A percentile compares a stretch with the other conserved stretches of the same genome.
Conservation (phyloP, 2,113 vertebrate genomes). For the Craseonycteris thonglongyai region DNA sequence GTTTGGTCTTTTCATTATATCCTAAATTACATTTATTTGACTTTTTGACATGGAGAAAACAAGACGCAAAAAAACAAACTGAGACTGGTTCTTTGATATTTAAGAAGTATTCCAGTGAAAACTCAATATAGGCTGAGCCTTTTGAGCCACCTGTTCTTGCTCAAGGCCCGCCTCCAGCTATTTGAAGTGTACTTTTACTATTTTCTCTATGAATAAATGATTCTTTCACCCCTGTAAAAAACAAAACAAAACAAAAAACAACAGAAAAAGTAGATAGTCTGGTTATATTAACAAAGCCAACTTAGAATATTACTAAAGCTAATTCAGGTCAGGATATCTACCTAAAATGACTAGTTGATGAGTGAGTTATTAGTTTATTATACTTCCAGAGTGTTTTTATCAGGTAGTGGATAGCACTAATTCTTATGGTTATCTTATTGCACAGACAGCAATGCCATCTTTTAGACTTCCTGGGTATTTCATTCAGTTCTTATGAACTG, state of each 20-base stretch:
- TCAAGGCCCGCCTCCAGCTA: no score
- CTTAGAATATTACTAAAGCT: not conserved
- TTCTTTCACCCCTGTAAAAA: no score
- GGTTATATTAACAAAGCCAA: not conserved
- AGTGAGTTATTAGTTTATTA: not conserved
- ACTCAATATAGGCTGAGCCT: no score
- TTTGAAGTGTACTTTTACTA: no score
- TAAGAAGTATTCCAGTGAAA: not conserved
- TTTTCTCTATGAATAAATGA: no score
- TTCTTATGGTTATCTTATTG: not conserved
- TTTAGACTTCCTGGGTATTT: not conserved
- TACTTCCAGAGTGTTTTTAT: not conserved
- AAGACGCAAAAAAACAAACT: slow-evolving; percentile 36
- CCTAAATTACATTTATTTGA: slow-evolving; percentile 64
- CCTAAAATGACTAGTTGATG: not conserved
- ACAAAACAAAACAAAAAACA: no score
- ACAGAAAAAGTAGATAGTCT: no score
- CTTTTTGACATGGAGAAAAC: slow-evolving; percentile 52
- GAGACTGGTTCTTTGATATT: slow-evolving; percentile 15
- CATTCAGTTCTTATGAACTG: not conserved
- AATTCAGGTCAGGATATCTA: not conserved
- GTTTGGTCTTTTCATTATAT: slow-evolving; percentile 65
- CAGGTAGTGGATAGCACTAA: not conserved
- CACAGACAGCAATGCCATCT: not conserved
- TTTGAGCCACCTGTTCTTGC: no score